A percentile compares a stretch with the other conserved stretches of the same genome.
phyloP scores from a whole-genome alignment of 2,888 invertebrate species.

The Meganola albula region DNA sequence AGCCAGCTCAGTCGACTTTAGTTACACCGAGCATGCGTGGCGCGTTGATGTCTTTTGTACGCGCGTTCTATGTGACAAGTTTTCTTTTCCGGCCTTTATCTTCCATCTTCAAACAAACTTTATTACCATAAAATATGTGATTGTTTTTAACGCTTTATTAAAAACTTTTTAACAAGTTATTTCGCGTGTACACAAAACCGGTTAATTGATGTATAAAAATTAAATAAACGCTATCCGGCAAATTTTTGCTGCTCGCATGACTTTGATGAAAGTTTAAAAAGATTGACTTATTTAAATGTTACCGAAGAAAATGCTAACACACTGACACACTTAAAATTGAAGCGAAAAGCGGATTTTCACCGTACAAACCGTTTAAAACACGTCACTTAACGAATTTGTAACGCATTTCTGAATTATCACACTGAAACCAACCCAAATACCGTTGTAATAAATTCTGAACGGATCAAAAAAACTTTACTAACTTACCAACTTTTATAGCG shows the following conservation, averaged over 20 bases:
- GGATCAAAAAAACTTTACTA: conserved; percentile 10
- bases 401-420: conserved; percentile 45
- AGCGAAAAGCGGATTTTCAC: conserved; percentile 45
- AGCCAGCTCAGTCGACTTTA: conserved; percentile 31
- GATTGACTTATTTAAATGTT: conserved; percentile 12
- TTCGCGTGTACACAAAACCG: conserved; percentile 14
- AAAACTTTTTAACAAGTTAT: conserved; percentile 13
- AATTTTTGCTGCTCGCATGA: conserved; percentile 20
- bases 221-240: conserved; percentile 12
- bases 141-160: conserved; percentile 14
- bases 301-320: conserved; percentile 31
- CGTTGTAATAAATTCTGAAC: conserved; percentile 11
- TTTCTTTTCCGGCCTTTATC: conserved; percentile 36
- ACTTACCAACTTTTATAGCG: conserved; percentile 33
- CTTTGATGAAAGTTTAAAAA: conserved; percentile 21
- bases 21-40: conserved; percentile 28
- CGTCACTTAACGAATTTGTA: conserved; percentile 44
- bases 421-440: conserved; percentile 50
- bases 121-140: conserved; percentile 18
- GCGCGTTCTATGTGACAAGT: conserved; percentile 34
- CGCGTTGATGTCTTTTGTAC: conserved; percentile 71
- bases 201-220: conserved; percentile 24
- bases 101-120: conserved; percentile 29
- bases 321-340: conserved; percentile 47
- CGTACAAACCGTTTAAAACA: conserved; percentile 45